Percentiles rank a stretch among this genome's conserved stretches.
These are phyloP conservation scores for Malurus alboscapulatus DNA, from an alignment of 2,113 vertebrate genomes.

Conservation along the genomic window DNA sequence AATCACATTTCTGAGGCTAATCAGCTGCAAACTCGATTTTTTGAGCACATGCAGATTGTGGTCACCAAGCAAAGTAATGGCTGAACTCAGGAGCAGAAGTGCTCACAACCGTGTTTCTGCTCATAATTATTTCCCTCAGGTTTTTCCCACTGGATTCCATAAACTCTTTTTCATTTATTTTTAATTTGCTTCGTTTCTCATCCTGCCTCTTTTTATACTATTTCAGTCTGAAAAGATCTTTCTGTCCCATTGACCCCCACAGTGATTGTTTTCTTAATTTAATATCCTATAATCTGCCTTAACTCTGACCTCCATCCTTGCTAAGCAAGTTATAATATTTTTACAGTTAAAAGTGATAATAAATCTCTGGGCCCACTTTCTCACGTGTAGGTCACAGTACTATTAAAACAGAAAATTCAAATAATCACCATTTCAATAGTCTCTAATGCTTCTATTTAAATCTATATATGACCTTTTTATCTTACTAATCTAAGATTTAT, in stretches of 20 bases:
- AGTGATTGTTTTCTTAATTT: constrained; percentile 19
- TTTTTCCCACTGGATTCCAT: not conserved
- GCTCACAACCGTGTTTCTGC: not conserved
- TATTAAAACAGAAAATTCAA: constrained; percentile 17
- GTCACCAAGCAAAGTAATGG: not conserved
- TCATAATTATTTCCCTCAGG: not conserved
- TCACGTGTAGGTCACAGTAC: not conserved
- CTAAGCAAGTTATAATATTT: not conserved
- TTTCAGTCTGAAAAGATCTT: not conserved
- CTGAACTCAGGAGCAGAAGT: not conserved
- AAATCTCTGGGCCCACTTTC: not conserved
- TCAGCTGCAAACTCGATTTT: not conserved
- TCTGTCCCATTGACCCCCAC: not conserved
- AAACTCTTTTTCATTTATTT: not conserved
- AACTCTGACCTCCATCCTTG: not conserved
- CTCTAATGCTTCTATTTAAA: not conserved
- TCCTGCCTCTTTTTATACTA: not conserved
- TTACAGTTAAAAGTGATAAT: not conserved
- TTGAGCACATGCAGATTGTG: not conserved
- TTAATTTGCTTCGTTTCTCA: not conserved
- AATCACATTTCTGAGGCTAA: constrained; percentile 2
- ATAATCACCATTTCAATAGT: not conserved
- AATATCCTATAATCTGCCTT: not conserved
- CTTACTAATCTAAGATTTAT: constrained; percentile 21
- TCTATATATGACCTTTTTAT: constrained; percentile 28